Percentiles rank a stretch among this genome's conserved stretches.
Evolutionary conservation across 30 jellyfish, hydroid and myxozoan species (phyloP).

Genomic region (Chrysaora quinquecirrha): DNA sequence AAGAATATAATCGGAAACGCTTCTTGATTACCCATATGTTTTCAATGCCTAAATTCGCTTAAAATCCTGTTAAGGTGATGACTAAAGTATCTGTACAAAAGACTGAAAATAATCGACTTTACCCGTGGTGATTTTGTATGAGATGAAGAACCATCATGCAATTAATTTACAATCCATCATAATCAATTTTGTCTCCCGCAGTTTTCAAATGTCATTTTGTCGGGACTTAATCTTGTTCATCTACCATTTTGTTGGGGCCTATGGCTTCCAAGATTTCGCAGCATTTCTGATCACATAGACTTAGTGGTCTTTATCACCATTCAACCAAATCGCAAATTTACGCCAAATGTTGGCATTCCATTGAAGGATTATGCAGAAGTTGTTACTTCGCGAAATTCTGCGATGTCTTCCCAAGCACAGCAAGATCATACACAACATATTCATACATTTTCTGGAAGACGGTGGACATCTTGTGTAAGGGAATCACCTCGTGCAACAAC

Average conservation of each 20-base stretch:
- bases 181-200: constrained; percentile 5
- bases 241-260: neutral
- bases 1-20: neutral
- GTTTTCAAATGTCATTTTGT: neutral
- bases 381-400: too few species aligned
- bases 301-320: too few species aligned
- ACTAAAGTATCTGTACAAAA: neutral
- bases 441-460: too few species aligned
- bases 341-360: too few species aligned
- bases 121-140: neutral
- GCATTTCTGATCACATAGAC: too few species aligned
- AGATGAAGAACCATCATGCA: neutral
- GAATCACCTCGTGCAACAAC: too few species aligned
- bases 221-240: neutral
- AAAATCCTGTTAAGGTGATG: neutral
- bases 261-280: neutral
- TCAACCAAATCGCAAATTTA: too few species aligned
- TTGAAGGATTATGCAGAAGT: too few species aligned
- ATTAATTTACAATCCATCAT: constrained; percentile 1
- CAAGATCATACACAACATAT: too few species aligned
- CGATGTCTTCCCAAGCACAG: too few species aligned
- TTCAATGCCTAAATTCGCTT: neutral
- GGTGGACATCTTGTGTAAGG: too few species aligned
- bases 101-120: neutral
- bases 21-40: neutral